Conservation (phyloP, 2,888 invertebrate species). For the Himalopsyche tibetana region DNA sequence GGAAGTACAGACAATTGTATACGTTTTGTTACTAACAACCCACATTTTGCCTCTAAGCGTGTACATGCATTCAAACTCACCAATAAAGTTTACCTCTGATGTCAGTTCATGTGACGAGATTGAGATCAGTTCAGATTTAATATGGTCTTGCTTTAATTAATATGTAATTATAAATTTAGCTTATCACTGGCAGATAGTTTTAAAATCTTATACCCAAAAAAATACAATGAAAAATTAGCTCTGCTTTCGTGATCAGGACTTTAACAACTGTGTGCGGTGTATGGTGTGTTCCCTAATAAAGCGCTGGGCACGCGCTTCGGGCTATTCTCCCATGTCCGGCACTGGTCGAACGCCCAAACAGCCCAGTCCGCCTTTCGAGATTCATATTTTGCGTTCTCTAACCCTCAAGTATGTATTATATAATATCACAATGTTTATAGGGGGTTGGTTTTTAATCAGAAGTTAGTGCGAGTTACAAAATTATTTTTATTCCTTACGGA, state of each 20-base stretch:
- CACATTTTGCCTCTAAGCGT: no score
- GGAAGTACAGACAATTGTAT: no score
- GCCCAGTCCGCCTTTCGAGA: not conserved
- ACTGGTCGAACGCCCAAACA: slow-evolving; percentile 24
- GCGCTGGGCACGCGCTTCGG: slow-evolving; percentile 21
- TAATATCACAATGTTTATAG: not conserved
- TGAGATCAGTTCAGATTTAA: no score
- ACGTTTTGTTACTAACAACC: no score
- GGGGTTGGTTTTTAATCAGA: slow-evolving; percentile 12
- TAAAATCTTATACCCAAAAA: no score
- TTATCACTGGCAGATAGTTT: no score
- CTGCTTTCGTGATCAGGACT: not conserved
- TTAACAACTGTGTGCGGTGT: not conserved
- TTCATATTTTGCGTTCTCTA: slow-evolving; percentile 24
- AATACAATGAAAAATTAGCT: not conserved
- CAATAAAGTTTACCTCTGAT: no score
- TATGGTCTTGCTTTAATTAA: no score
- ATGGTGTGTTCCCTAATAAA: slow-evolving; percentile 31
- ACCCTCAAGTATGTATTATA: not conserved
- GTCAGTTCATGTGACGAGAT: no score
- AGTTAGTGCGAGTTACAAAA: not conserved
- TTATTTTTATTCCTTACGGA: no score
- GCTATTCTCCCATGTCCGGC: slow-evolving; percentile 33
- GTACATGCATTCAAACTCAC: no score
- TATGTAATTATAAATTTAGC: no score